Base-by-base conservation (phyloP, 1,140 invertebrate genomes). In the Bombus confusus region DNA sequence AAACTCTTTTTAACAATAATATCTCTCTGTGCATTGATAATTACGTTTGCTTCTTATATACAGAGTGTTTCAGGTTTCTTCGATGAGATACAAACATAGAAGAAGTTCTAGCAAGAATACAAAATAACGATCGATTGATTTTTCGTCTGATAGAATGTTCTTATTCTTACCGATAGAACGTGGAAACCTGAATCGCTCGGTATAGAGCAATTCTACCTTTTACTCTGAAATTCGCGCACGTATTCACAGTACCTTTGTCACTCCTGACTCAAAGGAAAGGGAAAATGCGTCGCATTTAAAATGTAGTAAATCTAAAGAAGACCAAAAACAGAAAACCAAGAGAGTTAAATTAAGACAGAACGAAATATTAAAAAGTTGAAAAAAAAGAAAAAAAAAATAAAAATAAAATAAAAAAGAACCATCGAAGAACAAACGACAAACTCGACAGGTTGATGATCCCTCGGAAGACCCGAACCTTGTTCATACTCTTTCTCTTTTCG, bases 381-480 rank as follows among this genome's bases (percentile, higher is more conserved):
- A 71, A 72, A n/a, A 34, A 12, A n/a, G n/a, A 13, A 6, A 47
- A 28, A 25, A 18, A n/a, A n/a, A 52, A 12, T 41, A n/a, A 13
- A 22, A 79, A n/a, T n/a, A 28, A 43, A 52, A 8, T 0, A 43
- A 59, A 71, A n/a, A 62, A 37, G 22, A 62, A 41, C 47, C 57
- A 57, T 81, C 71, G n/a, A 81, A 59, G 69, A 81, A 88, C 66
- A 80, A 77, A 78, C 77, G 84, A 75, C 31, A 83, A 89, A 85
- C 69, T 52, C 25, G 72, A n/a, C 64, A 59, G 41, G 6, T 73
- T 80, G 59, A 52, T 72, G 74, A 71, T 85, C 47, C 43, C 85
- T 84, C 64, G 64, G 43, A 78, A 59, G 34, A 81, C 57, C 78
- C 57, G 34, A 80, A 88, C 69, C n/a, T 4, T 85, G 34, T 80